A percentile compares a stretch with the other conserved stretches of the same genome.
Conservation (phyloP, 2,797 vertebrate species). For the Australoheros facetus region DNA sequence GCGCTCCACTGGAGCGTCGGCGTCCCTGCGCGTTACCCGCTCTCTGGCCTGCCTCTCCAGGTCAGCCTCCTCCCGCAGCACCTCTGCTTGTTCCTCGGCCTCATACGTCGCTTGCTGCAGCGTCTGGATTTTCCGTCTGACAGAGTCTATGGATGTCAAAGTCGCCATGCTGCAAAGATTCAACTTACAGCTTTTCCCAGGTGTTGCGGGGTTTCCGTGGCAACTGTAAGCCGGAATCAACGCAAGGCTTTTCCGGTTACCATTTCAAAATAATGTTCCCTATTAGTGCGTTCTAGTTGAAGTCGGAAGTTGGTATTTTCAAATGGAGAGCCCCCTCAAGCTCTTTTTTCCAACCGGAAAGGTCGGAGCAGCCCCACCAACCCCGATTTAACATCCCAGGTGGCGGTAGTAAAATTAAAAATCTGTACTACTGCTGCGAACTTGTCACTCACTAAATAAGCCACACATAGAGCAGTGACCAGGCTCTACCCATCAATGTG, state of each 20-base stretch:
- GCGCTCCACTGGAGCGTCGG: too few relatives aligned
- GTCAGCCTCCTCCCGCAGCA: conserved; percentile 82
- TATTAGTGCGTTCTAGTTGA: not conserved
- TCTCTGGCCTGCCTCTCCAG: conserved; percentile 80
- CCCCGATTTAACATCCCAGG: not conserved
- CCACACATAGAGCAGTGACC: not conserved
- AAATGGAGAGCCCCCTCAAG: not conserved
- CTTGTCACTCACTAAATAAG: too few relatives aligned
- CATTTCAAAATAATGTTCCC: conserved; percentile 35
- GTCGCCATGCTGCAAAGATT: conserved; percentile 72
- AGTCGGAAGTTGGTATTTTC: not conserved
- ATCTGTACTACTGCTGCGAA: not conserved
- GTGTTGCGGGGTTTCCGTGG: conserved; percentile 35
- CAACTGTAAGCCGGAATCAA: not conserved
- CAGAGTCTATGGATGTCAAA: conserved; percentile 81
- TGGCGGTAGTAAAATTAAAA: not conserved
- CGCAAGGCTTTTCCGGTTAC: conserved; percentile 15
- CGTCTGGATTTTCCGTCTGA: conserved; percentile 86
- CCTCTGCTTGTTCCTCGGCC: conserved; percentile 84
- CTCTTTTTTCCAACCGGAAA: not conserved
- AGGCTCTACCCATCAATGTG: not conserved
- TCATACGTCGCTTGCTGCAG: conserved; percentile 86
- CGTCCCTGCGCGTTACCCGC: conserved; percentile 65
- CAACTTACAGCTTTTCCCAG: not conserved
- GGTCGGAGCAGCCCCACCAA: not conserved